Base-by-base conservation (phyloP, 1,140 invertebrate species). In the Drosophila ficusphila region DNA sequence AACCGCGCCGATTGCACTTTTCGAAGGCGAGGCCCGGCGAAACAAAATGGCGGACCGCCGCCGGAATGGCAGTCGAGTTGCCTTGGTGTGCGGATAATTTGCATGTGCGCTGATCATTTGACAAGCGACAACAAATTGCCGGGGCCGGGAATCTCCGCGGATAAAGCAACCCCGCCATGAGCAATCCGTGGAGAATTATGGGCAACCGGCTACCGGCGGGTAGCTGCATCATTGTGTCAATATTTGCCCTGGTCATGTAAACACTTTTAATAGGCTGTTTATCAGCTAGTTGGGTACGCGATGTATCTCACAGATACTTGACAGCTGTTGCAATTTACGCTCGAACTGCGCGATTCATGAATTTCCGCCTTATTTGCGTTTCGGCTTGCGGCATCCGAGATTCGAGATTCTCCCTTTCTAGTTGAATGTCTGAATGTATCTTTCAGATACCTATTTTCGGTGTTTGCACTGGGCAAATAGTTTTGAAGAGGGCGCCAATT, bases 291-390 rank as follows among this genome's bases (percentile, higher is more conserved):
- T 77, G 62, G 39, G 12, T 46, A 19, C 60, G 65, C 81, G 47
- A 73, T 68, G 54, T 77, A 75, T 67, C 79, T 67, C 3, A 2
- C 76, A 89, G 69, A 62, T 72, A 72, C 79, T 83, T 77, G 79
- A 85, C 85, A 89, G 85, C 76, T 89, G 85, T 79, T 89, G 79
- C 73, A 83, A 88, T 88, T 79, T 81, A 75, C 85, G 86, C 82
- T 88, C 76, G 81, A 88, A 81, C 73, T 62, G 42, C 54, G 41
- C 58, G 71, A 60, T 68, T 68, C 72, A 57, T 41, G 38, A 74
- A 70, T 71, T 53, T 65, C 7, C 53, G 44, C 34, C 29, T 51
- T 78, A 73, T 79, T 70, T 79, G 70, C 42, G 19, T 71, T 71
- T 71, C 48, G 19, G 33, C 62, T 69, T 70, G 52, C 57, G 79